Base-by-base conservation (phyloP, 1,140 invertebrate genomes). In the Hirudo medicinalis region DNA sequence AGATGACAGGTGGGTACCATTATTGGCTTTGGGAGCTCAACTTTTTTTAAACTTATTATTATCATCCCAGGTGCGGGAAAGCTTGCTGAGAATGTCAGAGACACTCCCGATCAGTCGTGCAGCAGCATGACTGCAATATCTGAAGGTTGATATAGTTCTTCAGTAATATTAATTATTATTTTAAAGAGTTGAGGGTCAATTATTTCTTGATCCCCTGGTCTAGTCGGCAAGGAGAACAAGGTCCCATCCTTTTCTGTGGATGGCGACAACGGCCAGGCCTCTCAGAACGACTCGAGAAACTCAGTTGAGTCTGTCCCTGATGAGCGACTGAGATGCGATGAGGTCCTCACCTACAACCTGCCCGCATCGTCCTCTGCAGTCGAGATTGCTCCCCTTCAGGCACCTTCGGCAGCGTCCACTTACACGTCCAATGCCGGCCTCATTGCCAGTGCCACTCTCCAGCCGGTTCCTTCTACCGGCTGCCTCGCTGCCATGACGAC, bases 161-260 rank as follows among this genome's bases (percentile, higher is more conserved):
- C 25, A 13, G 17, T 20, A 25, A 63, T 17, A 27, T 13, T 32
- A 0, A 32, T 25, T 63, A 57, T 57, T 13, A 13, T 63, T 27
- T 63, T 25, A 9, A 63, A 17, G 27, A 22, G 15, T 60, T 20
- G 22, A 27, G 29, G 13, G 15, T 11, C 19, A 6, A 63, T 20
- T 0, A 20, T 63, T 20, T 11, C 29, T 63, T 25, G 9, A 0
- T 13, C 29, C 17, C 22, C 22, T 20, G 2, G 22, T 25, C 4
- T 6, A 63, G 29, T 63, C 4, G 67, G 69, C n/a, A 70, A 70
- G 53, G 69, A 70, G 49, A 70, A 70, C 49, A 70, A 70, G 25
- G 53, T 70, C 2, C 69, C 69, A 8, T 54, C 29, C 15, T 36
- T 43, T 27, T 6, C 69, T 17, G 36, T 54, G n/a, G 67, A 68